Evolutionary conservation across 2,113 vertebrate genomes (phyloP).

Genomic region (Tragelaphus scriptus): DNA sequence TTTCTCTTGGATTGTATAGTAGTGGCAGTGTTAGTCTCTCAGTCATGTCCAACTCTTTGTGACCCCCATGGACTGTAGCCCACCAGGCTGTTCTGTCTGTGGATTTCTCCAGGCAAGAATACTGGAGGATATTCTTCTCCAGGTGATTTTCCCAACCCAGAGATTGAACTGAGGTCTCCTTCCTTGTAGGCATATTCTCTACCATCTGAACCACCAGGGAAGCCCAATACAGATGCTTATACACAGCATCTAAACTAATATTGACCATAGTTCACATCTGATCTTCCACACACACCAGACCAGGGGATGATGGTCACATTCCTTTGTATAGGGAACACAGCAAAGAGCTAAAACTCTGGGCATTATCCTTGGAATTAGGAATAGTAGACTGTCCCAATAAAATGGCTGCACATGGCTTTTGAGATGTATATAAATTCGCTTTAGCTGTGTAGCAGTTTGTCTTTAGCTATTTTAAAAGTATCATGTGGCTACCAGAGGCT

Average conservation of each 20-base stretch:
- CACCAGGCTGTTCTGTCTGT: neutral
- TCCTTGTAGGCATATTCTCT: neutral
- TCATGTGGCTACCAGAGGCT: neutral
- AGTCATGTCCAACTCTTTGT: neutral
- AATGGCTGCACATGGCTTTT: neutral
- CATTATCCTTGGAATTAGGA: neutral
- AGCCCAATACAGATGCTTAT: neutral
- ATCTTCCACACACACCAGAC: neutral
- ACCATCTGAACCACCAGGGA: neutral
- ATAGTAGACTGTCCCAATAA: neutral
- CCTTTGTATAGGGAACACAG: neutral
- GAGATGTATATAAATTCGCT: neutral
- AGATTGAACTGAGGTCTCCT: neutral
- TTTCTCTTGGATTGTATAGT: neutral
- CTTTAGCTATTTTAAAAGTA: neutral
- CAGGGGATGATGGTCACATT: neutral
- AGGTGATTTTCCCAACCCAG: neutral
- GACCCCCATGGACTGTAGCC: neutral
- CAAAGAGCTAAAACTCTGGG: neutral
- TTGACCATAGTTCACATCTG: neutral
- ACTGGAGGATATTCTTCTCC: neutral
- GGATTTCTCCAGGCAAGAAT: neutral
- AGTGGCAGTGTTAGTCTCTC: neutral
- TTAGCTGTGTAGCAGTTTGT: neutral
- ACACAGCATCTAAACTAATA: neutral